A percentile compares a stretch with the other conserved stretches of the same genome.
phyloP scores from a whole-genome alignment of 2,888 invertebrate species.

The Phalera bucephala region DNA sequence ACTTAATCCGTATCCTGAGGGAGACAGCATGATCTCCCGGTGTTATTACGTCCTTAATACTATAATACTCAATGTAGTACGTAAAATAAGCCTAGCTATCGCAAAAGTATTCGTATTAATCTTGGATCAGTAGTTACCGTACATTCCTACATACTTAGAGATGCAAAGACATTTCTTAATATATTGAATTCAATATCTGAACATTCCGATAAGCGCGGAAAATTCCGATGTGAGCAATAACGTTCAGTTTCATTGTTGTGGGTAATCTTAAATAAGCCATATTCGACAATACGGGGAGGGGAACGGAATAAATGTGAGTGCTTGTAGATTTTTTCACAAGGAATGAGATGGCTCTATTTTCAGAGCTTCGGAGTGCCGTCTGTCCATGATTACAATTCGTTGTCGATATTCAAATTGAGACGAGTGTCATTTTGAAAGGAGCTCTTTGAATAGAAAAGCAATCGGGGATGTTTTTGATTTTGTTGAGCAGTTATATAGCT shows the following conservation, averaged over 20 bases:
- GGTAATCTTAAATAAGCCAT: slow-evolving; percentile 37
- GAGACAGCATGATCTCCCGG: too few relatives aligned
- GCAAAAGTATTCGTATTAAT: slow-evolving; percentile 11
- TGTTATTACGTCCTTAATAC: too few relatives aligned
- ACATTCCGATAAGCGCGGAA: slow-evolving; percentile 23
- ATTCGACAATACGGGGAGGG: slow-evolving; percentile 14
- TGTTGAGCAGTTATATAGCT: too few relatives aligned
- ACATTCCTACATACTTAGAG: slow-evolving; percentile 16
- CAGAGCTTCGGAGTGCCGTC: slow-evolving; percentile 1
- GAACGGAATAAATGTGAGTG: slow-evolving; percentile 13
- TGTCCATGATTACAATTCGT: slow-evolving; percentile 19
- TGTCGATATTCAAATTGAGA: slow-evolving; percentile 21
- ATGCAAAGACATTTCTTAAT: slow-evolving; percentile 15
- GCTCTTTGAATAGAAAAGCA: background rate
- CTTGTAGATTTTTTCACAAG: slow-evolving; percentile 5
- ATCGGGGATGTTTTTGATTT: background rate
- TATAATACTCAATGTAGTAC: too few relatives aligned
- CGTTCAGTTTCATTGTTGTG: slow-evolving; percentile 30
- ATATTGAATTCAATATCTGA: slow-evolving; percentile 35
- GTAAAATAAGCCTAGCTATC: too few relatives aligned
- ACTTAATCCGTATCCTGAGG: too few relatives aligned
- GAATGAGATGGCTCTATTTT: slow-evolving; percentile 7
- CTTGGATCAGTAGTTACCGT: slow-evolving; percentile 1
- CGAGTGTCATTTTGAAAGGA: slow-evolving; percentile 5
- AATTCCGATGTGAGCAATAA: slow-evolving; percentile 35